Evolutionary conservation across 2,888 invertebrate species (phyloP).

Genomic region (Drosophila austrosaltans): DNA sequence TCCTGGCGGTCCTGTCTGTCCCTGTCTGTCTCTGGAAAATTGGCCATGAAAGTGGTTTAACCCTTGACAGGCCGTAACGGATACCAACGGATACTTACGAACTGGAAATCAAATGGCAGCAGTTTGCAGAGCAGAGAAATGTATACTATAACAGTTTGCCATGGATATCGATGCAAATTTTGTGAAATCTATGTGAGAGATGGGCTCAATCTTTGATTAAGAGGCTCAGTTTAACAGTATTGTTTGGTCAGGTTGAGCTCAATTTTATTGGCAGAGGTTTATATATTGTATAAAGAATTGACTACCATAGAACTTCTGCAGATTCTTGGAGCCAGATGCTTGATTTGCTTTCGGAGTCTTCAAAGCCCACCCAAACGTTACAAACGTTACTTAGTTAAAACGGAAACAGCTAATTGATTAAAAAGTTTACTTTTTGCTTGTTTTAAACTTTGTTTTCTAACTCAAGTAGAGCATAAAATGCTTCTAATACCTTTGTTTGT

Average conservation of each 20-base stretch:
- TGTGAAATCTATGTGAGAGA: neutral
- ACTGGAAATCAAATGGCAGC: too few species aligned
- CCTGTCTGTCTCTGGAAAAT: slow-evolving; percentile 10
- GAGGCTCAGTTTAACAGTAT: neutral
- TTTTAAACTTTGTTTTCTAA: slow-evolving; percentile 4
- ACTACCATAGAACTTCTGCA: too few species aligned
- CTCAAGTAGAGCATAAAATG: slow-evolving; percentile 51
- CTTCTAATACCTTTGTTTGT: slow-evolving; percentile 30
- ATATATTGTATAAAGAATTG: too few species aligned
- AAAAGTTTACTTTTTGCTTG: slow-evolving; percentile 7
- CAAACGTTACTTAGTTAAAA: neutral
- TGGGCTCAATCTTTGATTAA: neutral
- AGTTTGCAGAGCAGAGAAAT: too few species aligned
- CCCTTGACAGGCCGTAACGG: slow-evolving; percentile 19
- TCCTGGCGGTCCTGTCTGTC: slow-evolving; percentile 18
- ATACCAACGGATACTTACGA: neutral
- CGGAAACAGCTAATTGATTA: neutral
- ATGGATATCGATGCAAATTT: neutral
- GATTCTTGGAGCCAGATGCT: neutral
- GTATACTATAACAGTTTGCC: too few species aligned
- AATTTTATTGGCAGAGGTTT: too few species aligned
- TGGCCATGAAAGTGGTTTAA: slow-evolving; percentile 14
- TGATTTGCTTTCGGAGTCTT: neutral
- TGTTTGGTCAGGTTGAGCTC: too few species aligned
- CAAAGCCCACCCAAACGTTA: neutral